Base-by-base conservation (phyloP, 2,888 invertebrate genomes). In the Brachyopa scutellaris region DNA sequence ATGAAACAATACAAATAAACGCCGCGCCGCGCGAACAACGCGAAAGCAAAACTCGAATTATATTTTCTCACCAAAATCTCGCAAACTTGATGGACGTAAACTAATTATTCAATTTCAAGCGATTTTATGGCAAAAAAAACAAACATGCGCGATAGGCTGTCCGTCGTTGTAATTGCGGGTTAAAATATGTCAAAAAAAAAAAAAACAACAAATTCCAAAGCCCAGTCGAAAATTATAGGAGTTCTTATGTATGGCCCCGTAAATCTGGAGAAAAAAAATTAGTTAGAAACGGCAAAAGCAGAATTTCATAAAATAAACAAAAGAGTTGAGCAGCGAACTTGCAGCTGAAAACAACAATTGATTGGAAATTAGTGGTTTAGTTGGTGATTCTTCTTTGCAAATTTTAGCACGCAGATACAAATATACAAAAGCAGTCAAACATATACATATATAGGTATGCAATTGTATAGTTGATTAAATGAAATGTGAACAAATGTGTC, bases 41-140 rank as follows among this genome's bases (percentile, higher is more conserved):
- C 1, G 8, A n/a, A n/a, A n/a, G 11, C 17, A 13, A n/a, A n/a
- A 26, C 33, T 62, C 19, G 70, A 62, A 36, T 72, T n/a, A n/a
- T n/a, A n/a, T n/a, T 64, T 62, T 78, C 57, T 64, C 64, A 67
- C 66, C n/a, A 73, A 66, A 17, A 59, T 66, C 72, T 61, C 36
- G 33, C 51, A 19, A 45, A 51, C 53, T 55, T 73, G 73, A 79
- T 55, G 67, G 74, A 67, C 79, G 29, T 47, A 73, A 53, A 55
- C 38, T 74, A 74, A 74, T 67, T 79, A 67, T 74, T 67, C 53
- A 67, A 74, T 67, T 79, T 67, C 31, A 31, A 45, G 38, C 66
- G 66, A 66, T 73, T n/a, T 79, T 73, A 59, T 73, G 59, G 61
- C 23, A 59, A 26, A 17, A 8, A 23, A 26, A 26, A 26, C 26